Conservation (phyloP, 2,888 invertebrate species). For the Maniola hyperantus region DNA sequence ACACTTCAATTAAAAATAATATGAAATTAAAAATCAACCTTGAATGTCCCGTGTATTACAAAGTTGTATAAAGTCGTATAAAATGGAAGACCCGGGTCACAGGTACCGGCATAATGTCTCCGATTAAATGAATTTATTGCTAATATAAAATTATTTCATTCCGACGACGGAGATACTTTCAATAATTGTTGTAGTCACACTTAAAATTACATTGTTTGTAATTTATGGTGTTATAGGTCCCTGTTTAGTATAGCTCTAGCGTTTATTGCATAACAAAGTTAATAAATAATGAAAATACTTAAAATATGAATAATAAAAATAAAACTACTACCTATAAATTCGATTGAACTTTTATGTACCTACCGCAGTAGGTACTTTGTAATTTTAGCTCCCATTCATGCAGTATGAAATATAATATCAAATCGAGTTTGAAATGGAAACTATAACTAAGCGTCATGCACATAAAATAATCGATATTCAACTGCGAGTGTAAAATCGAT, state of each 20-base stretch:
- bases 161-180: constrained; percentile 61
- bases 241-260: constrained; percentile 34
- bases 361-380: background rate
- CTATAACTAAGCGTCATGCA: constrained; percentile 15
- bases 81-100: constrained; percentile 28
- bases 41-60: constrained; percentile 27
- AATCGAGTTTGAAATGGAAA: background rate
- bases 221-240: constrained; percentile 48
- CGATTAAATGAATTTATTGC: constrained; percentile 55
- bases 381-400: background rate
- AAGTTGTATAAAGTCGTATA: constrained; percentile 35
- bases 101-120: constrained; percentile 29
- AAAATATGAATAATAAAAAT: constrained; percentile 8
- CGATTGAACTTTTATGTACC: background rate
- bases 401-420: background rate
- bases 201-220: constrained; percentile 65
- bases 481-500: constrained; percentile 66
- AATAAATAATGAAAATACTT: constrained; percentile 14
- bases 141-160: constrained; percentile 70
- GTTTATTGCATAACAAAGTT: constrained; percentile 20
- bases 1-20: background rate
- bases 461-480: constrained; percentile 41
- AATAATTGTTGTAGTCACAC: constrained; percentile 64
- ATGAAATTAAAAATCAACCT: constrained; percentile 28
- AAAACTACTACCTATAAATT: background rate